phyloP scores from a whole-genome alignment of 92 coral and sea anemone species.

The Virgularia gustaviana region DNA sequence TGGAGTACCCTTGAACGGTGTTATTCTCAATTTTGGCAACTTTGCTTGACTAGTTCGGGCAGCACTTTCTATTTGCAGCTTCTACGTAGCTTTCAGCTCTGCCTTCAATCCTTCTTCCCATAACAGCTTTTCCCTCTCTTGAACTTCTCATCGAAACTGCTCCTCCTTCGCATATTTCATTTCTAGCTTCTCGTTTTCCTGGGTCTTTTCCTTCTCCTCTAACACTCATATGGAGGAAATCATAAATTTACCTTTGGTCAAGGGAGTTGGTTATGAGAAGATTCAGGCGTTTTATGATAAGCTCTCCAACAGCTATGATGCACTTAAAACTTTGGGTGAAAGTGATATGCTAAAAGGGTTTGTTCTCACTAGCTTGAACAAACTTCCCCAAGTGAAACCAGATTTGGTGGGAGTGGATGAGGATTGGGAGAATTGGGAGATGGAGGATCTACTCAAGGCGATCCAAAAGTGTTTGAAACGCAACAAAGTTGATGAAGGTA shows the following conservation, averaged over 20 bases:
- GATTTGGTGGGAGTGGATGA: conserved; percentile 44
- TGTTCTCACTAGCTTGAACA: conserved; percentile 47
- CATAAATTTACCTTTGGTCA: neutral
- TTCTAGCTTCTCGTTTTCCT: conserved; percentile 30
- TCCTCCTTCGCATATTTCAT: conserved; percentile 42
- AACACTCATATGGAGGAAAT: neutral
- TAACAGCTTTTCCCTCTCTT: conserved; percentile 44
- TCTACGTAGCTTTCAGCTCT: conserved; percentile 36
- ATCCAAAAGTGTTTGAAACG: conserved; percentile 30
- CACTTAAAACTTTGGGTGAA: neutral
- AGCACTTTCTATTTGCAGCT: conserved; percentile 37
- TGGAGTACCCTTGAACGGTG: conserved; percentile 48
- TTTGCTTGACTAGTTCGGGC: conserved; percentile 33
- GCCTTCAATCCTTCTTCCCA: conserved; percentile 46
- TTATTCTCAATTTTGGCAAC: conserved; percentile 43
- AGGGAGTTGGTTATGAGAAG: neutral
- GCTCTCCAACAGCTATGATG: neutral
- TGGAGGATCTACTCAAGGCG: conserved; percentile 7
- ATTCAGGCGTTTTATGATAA: too few species aligned
- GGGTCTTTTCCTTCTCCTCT: too few species aligned
- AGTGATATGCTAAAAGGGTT: conserved; percentile 22
- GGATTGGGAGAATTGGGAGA: conserved; percentile 44
- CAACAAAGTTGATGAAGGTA: conserved; percentile 26
- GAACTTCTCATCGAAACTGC: conserved; percentile 34
- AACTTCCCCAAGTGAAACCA: conserved; percentile 52